These are phyloP conservation scores for Nothoprocta perdicaria DNA, from an alignment of 2,113 vertebrate species.

Conservation along the genomic window DNA sequence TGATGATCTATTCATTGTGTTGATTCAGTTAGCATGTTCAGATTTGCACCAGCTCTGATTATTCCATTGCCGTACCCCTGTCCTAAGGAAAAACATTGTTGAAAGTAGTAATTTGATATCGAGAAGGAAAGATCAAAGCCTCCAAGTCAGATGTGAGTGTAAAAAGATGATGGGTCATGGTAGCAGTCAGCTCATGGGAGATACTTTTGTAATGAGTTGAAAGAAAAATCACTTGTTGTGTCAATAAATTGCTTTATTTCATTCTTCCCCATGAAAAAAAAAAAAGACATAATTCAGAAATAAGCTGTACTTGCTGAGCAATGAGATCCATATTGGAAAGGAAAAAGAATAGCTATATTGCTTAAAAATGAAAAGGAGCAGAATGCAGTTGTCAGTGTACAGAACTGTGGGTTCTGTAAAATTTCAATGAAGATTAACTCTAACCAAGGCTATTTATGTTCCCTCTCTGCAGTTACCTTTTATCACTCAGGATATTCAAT, in stretches of 20 bases:
- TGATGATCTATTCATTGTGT: no score
- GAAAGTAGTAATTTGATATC: neutral
- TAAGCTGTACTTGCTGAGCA: neutral
- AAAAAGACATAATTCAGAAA: neutral
- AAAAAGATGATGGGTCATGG: neutral
- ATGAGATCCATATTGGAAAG: neutral
- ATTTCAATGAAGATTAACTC: neutral
- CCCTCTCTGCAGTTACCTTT: neutral
- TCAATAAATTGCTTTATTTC: neutral
- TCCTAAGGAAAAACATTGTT: neutral
- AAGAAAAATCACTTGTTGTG: neutral
- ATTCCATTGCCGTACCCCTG: no score
- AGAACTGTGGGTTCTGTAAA: neutral
- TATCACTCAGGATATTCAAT: neutral
- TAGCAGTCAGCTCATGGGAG: neutral
- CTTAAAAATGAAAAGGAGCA: neutral
- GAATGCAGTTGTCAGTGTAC: neutral
- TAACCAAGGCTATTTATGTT: accelerated
- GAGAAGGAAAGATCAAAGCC: neutral
- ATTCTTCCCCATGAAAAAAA: neutral
- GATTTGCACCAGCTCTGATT: no score
- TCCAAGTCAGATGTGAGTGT: neutral
- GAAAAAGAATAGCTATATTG: neutral
- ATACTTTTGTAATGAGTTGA: neutral
- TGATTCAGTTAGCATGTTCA: no score